Evolutionary conservation across 2,888 invertebrate genomes (phyloP), one percentile per base, ranked within the genome.

Genomic region (Alsophila aescularia): DNA sequence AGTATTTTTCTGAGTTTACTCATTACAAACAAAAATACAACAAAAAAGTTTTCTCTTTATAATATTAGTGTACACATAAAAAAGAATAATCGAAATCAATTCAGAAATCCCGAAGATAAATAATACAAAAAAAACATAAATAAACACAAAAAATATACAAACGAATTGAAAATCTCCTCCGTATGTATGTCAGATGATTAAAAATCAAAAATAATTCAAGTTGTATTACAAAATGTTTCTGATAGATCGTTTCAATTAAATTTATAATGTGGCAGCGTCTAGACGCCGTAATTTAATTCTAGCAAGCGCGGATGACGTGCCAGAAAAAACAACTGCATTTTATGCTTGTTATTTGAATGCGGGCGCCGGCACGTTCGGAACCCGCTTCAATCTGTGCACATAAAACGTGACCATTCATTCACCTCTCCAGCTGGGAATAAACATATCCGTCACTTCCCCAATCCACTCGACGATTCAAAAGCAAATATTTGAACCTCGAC

Each of bases 371-470:
- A 85, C 87, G 87, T 85, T 66, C 79, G 58, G 45, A 56, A 72
- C 75, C 72, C 77, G 74, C 75, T 85, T 79, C 81, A 82, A 85
- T 83, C 82, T 77, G 40, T 67, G 72, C 78, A 77, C 75, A 79
- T 78, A 77, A 77, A 80, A 88, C 89, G 89, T 89, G 89, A 87
- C 86, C 82, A 80, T 85, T 85, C 82, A 80, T 85, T 85, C 80
- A 79, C 75, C 69, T 65, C 69, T 65, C 60, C 73, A 75, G 71
- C 70, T 60, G 36, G 29, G 67, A 73, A 83, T 81, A 84, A 54
- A 54, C 39, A 79, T 76, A 80, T 80, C 73, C 70, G 76, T 83
- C 81, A 83, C 72, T 62, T 64, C 59, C 53, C 62, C 62, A 55
- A 51, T 61, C 62, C 45, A 59, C 52, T 34, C 43, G 49, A 69